A percentile compares a stretch with the other conserved stretches of the same genome.
These are phyloP conservation scores for Agrochola circellaris DNA, from an alignment of 2,888 invertebrate genomes.

Conservation along the genomic window DNA sequence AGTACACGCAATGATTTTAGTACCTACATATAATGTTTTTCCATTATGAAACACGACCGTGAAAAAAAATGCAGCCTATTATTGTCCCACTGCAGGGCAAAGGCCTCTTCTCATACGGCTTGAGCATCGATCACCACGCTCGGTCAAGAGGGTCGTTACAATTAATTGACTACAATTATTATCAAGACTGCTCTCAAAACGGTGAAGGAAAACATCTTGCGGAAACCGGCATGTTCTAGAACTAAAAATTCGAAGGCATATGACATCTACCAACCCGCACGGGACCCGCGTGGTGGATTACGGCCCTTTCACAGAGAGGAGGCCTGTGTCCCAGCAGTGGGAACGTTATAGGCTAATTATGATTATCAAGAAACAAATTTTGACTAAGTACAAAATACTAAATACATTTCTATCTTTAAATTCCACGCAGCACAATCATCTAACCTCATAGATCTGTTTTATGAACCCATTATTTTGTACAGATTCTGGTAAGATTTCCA, in stretches of 20 bases:
- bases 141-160: neutral
- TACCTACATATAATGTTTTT: neutral
- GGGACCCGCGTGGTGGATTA: too few relatives aligned
- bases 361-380: neutral
- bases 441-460: constrained; percentile 26
- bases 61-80: too few relatives aligned
- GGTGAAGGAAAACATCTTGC: too few relatives aligned
- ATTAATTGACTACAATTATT: neutral
- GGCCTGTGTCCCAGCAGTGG: too few relatives aligned
- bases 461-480: constrained; percentile 37
- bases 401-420: neutral
- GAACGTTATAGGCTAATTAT: too few relatives aligned
- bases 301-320: too few relatives aligned
- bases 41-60: too few relatives aligned
- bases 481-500: constrained; percentile 21
- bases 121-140: neutral
- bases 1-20: neutral
- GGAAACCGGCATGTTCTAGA: too few relatives aligned
- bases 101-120: neutral
- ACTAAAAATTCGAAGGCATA: too few relatives aligned
- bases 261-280: too few relatives aligned
- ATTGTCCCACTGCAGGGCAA: neutral
- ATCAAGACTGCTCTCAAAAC: neutral
- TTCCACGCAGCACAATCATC: neutral
- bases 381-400: neutral